phyloP scores from a whole-genome alignment of 2,113 vertebrate genomes.

The Phylloscopus whistleri region DNA sequence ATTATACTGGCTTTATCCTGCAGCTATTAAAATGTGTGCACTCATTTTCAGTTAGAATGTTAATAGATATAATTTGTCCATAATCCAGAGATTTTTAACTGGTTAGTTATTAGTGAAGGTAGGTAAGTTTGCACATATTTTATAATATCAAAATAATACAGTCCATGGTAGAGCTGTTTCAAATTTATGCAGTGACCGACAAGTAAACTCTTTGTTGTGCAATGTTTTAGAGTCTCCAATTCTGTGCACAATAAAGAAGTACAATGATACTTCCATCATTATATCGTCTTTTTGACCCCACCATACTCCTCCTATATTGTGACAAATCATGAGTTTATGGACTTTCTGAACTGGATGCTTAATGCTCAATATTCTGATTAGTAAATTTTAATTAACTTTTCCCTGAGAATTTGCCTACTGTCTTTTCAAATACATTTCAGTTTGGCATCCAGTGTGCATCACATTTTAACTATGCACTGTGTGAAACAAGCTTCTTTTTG shows the following conservation, averaged over 20 bases:
- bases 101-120: not conserved
- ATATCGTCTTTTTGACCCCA: not conserved
- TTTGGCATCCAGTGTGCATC: not conserved
- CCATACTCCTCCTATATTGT: not conserved
- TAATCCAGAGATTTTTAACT: not conserved
- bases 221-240: not conserved
- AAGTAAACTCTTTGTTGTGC: not conserved
- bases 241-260: not conserved
- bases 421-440: not conserved
- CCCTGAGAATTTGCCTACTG: not conserved
- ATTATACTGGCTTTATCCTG: not conserved
- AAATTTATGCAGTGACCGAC: not conserved
- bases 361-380: not conserved
- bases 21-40: not conserved
- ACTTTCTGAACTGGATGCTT: not conserved
- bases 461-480: not conserved
- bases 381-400: not conserved
- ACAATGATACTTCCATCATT: not conserved
- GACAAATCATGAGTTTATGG: not conserved
- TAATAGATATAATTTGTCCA: not conserved
- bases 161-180: not conserved
- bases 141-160: not conserved
- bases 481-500: not conserved
- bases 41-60: not conserved
- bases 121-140: not conserved